phyloP scores from a whole-genome alignment of 1,140 invertebrate genomes.

The Agrilus planipennis region DNA sequence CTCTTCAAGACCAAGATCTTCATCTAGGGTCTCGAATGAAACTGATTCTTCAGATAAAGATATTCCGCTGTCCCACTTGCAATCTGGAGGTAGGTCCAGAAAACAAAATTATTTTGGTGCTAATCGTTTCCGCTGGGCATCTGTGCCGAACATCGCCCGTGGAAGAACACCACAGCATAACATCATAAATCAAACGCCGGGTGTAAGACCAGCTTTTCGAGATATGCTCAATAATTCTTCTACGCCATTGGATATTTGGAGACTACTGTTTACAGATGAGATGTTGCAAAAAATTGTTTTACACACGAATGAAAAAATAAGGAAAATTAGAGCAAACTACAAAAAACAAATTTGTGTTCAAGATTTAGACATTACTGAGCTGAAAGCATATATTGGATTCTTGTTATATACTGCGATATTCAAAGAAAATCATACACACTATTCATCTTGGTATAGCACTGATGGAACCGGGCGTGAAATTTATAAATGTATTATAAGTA shows the following conservation, averaged over 20 bases:
- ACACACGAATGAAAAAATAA: not conserved
- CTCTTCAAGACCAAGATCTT: too few species aligned
- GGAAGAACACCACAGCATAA: not conserved
- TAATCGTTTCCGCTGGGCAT: not conserved
- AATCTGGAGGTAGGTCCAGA: too few species aligned
- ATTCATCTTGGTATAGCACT: not conserved
- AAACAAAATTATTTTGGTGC: not conserved
- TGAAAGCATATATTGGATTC: constrained; percentile 4
- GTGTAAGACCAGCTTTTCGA: not conserved
- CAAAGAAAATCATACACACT: not conserved
- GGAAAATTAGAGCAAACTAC: not conserved
- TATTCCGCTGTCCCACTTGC: too few species aligned
- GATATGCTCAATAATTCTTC: not conserved
- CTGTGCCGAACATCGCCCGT: not conserved
- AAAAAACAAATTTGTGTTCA: not conserved
- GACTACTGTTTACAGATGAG: too few species aligned
- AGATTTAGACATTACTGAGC: not conserved
- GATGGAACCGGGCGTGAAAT: constrained; percentile 4
- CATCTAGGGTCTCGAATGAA: too few species aligned
- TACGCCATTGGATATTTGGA: not conserved
- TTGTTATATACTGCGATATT: constrained; percentile 6
- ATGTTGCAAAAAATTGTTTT: not conserved
- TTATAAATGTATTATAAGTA: constrained; percentile 3
- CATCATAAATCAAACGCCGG: not conserved
- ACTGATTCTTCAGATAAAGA: too few species aligned